Base-by-base conservation (phyloP, 2,888 invertebrate species). In the Microplitis deprimator region DNA sequence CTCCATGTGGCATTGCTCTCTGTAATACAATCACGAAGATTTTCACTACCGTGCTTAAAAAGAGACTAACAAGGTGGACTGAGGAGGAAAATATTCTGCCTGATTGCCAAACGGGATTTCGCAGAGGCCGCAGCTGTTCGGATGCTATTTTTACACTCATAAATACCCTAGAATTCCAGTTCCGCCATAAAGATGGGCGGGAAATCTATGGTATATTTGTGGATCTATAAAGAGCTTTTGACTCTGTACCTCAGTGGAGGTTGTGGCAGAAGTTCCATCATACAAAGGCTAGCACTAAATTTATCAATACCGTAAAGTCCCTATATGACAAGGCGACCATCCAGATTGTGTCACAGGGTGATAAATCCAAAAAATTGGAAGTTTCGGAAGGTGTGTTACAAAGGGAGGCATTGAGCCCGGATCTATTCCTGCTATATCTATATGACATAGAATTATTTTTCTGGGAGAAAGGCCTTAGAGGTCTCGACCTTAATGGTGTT, bases 71-170 rank as follows among this genome's bases (percentile, higher is more conserved):
- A 8, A 50, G 6, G 8, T 50, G 50, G 50, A 13, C 8, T 13
- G 5, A 50, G 8, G 1, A 4, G 8, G 10, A 50, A 50, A 50
- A 50, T 50, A 13, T 50, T 3, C 6, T 50, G 13, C 50, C 13
- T 13, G 13, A 50, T 4, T 69, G 39, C 29, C 82, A 82, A 73
- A 76, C 79, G 8, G 80, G 78, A 1, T 82, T 80, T 64, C 41
- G 73, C 20, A 65, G 73, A 38, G 65, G 40, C 7, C 41, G 41
- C 38, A 41, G 79, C 40, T 78, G 77, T 8, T 64, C 73, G 64
- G 81, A 84, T 67, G 80, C 81, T 68, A 70, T 81, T 6, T 83
- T 82, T 77, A 68, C 79, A 0, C 64, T 82, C 1, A 70, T 60
- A 8, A 8, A 79, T 10, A 61, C 73, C 0, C 68, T 81, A 4